A percentile compares a stretch with the other conserved stretches of the same genome.
Evolutionary conservation across 2,113 vertebrate species (phyloP).

Genomic region (Salvelinus fontinalis): DNA sequence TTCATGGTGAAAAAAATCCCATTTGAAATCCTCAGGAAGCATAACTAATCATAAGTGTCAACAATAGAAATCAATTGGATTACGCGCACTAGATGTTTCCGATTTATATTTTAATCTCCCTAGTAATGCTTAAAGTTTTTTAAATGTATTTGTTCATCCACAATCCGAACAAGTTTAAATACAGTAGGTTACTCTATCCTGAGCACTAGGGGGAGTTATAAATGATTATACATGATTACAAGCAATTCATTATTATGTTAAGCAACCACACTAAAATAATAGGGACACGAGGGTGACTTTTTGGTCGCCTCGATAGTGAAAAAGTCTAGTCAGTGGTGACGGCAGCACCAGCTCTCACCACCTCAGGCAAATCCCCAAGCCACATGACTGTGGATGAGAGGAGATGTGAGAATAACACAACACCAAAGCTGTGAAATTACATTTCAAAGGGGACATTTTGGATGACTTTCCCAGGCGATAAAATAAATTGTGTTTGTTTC

Average conservation of each 20-base stretch:
- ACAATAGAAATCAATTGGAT: not conserved
- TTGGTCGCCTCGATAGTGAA: too few relatives aligned
- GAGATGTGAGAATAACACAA: not conserved
- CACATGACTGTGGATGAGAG: not conserved
- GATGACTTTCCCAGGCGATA: not conserved
- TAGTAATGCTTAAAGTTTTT: not conserved
- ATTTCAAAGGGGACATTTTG: not conserved
- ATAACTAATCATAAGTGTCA: not conserved
- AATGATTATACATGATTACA: not conserved
- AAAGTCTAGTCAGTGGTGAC: too few relatives aligned
- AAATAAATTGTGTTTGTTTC: too few relatives aligned
- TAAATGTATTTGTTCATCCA: not conserved
- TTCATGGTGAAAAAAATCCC: too few relatives aligned
- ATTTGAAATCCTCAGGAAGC: not conserved
- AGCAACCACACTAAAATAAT: too few relatives aligned
- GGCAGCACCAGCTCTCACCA: not conserved
- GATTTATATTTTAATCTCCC: slow-evolving; percentile 1
- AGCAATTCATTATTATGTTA: too few relatives aligned
- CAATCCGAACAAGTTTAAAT: not conserved
- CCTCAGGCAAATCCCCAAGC: not conserved
- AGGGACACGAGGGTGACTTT: too few relatives aligned
- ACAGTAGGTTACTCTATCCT: not conserved
- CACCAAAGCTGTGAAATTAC: slow-evolving; percentile 18
- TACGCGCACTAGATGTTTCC: not conserved
- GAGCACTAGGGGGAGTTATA: not conserved